These are phyloP conservation scores for Zaprionus nigranus DNA, from an alignment of 1,140 invertebrate genomes.

Conservation along the genomic window DNA sequence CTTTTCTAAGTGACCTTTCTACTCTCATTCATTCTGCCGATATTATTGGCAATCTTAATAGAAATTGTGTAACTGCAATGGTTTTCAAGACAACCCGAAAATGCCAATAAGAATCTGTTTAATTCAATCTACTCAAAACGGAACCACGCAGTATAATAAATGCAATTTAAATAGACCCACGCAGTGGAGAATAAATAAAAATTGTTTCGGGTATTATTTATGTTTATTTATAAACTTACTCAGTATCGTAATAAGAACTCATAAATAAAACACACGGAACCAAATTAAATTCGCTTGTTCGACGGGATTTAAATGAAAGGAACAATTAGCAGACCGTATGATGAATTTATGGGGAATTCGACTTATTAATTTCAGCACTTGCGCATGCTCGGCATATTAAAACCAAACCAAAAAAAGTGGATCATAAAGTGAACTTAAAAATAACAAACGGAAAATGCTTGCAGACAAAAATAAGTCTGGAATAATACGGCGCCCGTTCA, in stretches of 20 bases:
- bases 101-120: not conserved
- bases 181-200: not conserved
- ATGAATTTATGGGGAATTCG: constrained; percentile 19
- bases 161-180: constrained; percentile 10
- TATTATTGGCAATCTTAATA: no score
- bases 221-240: constrained; percentile 68
- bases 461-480: constrained; percentile 27
- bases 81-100: no score
- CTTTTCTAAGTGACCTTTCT: no score
- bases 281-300: constrained; percentile 14
- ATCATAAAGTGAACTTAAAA: constrained; percentile 49
- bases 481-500: constrained; percentile 17
- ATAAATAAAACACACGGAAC: constrained; percentile 61
- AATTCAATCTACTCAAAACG: not conserved
- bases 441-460: constrained; percentile 28
- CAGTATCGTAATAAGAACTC: constrained; percentile 80
- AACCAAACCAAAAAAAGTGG: constrained; percentile 37
- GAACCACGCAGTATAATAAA: not conserved
- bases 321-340: constrained; percentile 43
- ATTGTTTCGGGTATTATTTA: constrained; percentile 13
- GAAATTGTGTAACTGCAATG: no score
- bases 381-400: constrained; percentile 40
- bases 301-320: constrained; percentile 23
- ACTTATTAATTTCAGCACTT: constrained; percentile 36
- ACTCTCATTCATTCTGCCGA: no score